Base-by-base conservation (phyloP, 2,797 vertebrate species). In the Microchirus variegatus region DNA sequence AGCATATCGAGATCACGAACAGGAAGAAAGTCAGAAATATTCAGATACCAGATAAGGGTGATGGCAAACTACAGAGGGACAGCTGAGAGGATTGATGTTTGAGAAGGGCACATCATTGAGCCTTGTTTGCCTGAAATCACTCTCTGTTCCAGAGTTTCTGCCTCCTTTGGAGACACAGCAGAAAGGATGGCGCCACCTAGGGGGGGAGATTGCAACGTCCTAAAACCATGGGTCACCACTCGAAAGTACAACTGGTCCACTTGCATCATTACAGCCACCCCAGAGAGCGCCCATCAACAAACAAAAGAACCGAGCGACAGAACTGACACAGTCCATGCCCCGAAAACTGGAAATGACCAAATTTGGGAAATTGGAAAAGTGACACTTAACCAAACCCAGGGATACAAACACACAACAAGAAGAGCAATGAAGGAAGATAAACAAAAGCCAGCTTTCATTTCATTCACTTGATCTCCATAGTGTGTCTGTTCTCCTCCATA, bases 131-230 rank as follows among this genome's bases (percentile, higher is more conserved):
- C 42, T 77, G 54, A 73, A 58, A 56, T 2, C 0, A 82, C 43
- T 88, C 61, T 75, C 51, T 88, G 53, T 83, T 94, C n/a, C 91
- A 98, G 97, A 98, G 89, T 90, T 92, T 93, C 93, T 97, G 91
- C 91, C 96, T 86, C 93, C 93, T 85, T 90, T 94, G 90, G 89
- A 92, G 93, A 90, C 82, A 14, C 85, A 95, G 91, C 92, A 95
- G 94, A 92, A 96, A 92, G 91, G 94, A 92, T 81, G 94, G 93
- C 41, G 93, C 92, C 92, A 96, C 94, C 93, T 98, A 92, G 95
- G 93, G 82, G 92, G 92, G 0, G 93, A 94, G 77, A 94, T 94
- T 6, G 91, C 88, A 53, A 94, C 93, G n/a, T 92, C 93, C 71
- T 93, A 93, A 86, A 86, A 60, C 37, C 55, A 13, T 51, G 13